phyloP scores from a whole-genome alignment of 2,113 vertebrate genomes.

The Centropus unirufus region DNA sequence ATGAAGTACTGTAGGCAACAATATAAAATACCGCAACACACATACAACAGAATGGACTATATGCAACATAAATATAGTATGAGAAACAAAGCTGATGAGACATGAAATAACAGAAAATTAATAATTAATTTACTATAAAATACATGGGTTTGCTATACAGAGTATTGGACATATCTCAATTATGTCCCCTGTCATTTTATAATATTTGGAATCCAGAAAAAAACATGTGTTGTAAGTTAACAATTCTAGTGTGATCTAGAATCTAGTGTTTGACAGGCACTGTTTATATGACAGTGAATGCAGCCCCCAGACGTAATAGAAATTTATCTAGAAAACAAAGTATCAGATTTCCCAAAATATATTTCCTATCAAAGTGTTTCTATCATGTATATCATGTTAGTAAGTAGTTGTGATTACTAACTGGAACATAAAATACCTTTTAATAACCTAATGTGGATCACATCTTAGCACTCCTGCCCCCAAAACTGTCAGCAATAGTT shows the following conservation, averaged over 20 bases:
- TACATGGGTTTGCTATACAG: rapidly evolving
- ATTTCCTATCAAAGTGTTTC: background rate
- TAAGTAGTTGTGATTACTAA: background rate
- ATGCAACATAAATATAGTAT: background rate
- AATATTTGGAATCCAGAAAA: background rate
- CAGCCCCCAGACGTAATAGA: background rate
- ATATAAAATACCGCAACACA: background rate
- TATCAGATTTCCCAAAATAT: background rate
- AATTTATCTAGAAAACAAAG: background rate
- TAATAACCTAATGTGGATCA: background rate
- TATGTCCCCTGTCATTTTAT: background rate
- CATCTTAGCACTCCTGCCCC: background rate
- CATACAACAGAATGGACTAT: background rate
- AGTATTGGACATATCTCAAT: background rate
- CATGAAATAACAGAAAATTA: background rate
- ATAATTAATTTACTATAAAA: background rate
- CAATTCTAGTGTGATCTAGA: rapidly evolving
- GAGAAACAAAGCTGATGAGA: background rate
- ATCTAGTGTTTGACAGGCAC: background rate
- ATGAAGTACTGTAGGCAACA: background rate
- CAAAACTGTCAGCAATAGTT: rapidly evolving
- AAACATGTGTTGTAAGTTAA: background rate
- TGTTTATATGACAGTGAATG: background rate
- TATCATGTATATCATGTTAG: background rate
- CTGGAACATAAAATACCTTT: background rate